Percentiles rank a stretch among this genome's conserved stretches.
Evolutionary conservation across 2,113 vertebrate genomes (phyloP).

Genomic region (Castor canadensis): DNA sequence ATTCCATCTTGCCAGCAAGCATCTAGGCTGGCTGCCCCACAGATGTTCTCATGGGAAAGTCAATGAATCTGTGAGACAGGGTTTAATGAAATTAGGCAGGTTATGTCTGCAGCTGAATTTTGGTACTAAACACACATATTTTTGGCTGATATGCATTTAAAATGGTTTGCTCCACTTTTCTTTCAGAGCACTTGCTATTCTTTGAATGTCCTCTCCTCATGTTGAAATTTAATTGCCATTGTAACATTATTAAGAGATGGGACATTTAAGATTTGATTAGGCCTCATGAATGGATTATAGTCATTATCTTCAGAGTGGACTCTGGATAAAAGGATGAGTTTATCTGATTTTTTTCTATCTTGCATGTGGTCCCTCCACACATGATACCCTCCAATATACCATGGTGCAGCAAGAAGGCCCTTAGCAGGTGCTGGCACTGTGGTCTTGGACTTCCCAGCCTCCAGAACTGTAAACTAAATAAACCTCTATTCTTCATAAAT

Average conservation of each 20-base stretch:
- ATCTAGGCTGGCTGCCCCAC: slow-evolving; percentile 12
- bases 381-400: background rate
- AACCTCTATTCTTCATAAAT: background rate
- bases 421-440: background rate
- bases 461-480: background rate
- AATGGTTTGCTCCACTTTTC: background rate
- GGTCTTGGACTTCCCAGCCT: no score
- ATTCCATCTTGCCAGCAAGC: slow-evolving; percentile 21
- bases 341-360: background rate
- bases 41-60: slow-evolving; percentile 29
- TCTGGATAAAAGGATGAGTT: background rate
- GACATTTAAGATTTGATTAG: background rate
- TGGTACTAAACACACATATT: background rate
- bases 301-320: background rate
- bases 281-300: background rate
- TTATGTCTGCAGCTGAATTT: slow-evolving; percentile 20
- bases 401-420: background rate
- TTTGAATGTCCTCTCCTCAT: background rate
- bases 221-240: background rate
- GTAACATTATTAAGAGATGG: background rate
- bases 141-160: background rate
- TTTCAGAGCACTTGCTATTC: background rate
- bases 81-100: slow-evolving; percentile 30
- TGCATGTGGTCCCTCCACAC: background rate
- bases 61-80: slow-evolving; percentile 16